Conservation (phyloP, 2,797 vertebrate genomes). For the Macrochelys suwanniensis region DNA sequence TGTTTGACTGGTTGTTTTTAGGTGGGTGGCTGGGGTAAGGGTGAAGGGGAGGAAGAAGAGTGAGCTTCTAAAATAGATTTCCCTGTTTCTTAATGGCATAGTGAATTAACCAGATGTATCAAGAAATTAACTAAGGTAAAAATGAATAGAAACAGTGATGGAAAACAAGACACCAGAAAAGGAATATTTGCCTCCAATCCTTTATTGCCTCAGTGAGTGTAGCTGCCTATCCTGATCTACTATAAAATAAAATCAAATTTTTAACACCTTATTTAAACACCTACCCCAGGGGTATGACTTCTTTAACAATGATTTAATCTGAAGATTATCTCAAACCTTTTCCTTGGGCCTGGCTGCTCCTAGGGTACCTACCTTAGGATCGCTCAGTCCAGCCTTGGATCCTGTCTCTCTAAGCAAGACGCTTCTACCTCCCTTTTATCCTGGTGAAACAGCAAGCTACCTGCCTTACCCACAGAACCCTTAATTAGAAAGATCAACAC, state of each 20-base stretch:
- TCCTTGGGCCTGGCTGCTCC: background rate
- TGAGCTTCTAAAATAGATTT: conserved; percentile 28
- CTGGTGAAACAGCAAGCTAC: background rate
- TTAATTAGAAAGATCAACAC: background rate
- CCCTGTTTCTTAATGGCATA: conserved; percentile 48
- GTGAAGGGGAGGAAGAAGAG: background rate
- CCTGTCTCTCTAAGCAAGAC: background rate
- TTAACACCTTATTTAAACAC: background rate
- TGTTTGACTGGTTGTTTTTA: background rate
- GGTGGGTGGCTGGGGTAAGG: background rate
- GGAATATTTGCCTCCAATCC: background rate
- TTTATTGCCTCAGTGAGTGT: background rate
- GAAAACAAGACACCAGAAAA: background rate
- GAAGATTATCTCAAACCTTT: background rate
- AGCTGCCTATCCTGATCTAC: background rate
- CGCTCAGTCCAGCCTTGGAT: background rate
- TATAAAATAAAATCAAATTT: background rate
- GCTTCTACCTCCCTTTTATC: background rate
- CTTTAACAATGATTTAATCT: fast-evolving
- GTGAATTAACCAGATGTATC: conserved; percentile 46
- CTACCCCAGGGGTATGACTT: background rate
- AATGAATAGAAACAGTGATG: background rate
- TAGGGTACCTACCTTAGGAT: background rate
- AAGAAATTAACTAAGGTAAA: conserved; percentile 6
- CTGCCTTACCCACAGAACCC: background rate